Evolutionary conservation across 2,113 vertebrate species (phyloP).

Genomic region (Phaethon lepturus): DNA sequence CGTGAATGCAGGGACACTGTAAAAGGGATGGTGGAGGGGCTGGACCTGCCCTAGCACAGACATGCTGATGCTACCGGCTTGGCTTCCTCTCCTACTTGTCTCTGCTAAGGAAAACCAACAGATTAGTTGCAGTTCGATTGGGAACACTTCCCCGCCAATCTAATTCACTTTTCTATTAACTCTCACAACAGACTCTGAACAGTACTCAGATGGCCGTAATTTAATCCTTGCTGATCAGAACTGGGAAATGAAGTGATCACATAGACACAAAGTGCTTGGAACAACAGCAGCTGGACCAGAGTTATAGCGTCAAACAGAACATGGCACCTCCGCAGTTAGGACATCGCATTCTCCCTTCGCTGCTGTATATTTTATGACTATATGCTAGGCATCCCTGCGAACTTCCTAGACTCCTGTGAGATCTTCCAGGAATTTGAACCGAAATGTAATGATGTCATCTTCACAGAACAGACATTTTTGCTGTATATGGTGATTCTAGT

Average conservation of each 20-base stretch:
- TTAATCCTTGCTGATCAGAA: background rate
- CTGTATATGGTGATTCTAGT: background rate
- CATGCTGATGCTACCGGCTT: background rate
- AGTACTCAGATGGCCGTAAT: background rate
- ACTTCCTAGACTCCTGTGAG: background rate
- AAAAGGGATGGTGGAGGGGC: background rate
- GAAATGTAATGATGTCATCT: background rate
- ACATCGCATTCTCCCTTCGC: background rate
- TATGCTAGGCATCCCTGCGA: background rate
- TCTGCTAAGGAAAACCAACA: background rate
- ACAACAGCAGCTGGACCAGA: background rate
- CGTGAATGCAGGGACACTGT: rapidly evolving
- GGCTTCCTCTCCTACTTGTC: background rate
- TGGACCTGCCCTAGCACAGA: background rate
- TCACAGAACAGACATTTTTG: background rate
- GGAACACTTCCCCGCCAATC: background rate
- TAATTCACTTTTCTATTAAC: background rate
- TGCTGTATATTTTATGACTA: background rate
- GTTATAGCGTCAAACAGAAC: background rate
- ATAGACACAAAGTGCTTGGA: background rate
- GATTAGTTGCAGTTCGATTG: background rate
- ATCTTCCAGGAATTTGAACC: slow-evolving; percentile 4
- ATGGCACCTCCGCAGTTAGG: background rate
- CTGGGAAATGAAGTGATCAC: background rate
- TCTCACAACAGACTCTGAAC: background rate